Conservation (phyloP, 2,888 invertebrate species). For the Chrysotoxum bicinctum region DNA sequence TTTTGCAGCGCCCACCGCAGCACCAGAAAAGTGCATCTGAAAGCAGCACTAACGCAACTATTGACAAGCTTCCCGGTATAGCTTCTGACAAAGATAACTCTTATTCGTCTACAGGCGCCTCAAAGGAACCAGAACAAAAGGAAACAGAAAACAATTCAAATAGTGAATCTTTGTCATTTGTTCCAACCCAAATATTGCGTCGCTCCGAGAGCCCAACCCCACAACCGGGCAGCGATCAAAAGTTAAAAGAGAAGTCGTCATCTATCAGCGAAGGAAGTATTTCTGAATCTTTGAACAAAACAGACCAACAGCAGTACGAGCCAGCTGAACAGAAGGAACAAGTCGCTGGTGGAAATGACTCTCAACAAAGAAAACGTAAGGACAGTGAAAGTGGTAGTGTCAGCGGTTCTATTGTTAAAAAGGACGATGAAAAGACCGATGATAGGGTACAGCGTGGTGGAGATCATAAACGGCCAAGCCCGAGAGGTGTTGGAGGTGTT, state of each 20-base stretch:
- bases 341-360: constrained; percentile 12
- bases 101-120: constrained; percentile 33
- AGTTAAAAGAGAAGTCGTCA: constrained; percentile 35
- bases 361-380: constrained; percentile 59
- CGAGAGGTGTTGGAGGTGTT: constrained; percentile 82
- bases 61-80: constrained; percentile 38
- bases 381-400: constrained; percentile 67
- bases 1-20: constrained; percentile 80
- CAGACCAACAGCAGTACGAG: constrained; percentile 73
- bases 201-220: constrained; percentile 77
- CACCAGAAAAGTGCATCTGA: constrained; percentile 78
- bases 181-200: constrained; percentile 80
- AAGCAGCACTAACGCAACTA: constrained; percentile 72
- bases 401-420: constrained; percentile 41
- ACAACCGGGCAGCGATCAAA: constrained; percentile 27
- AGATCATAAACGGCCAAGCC: constrained; percentile 77
- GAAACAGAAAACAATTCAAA: constrained; percentile 36
- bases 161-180: constrained; percentile 66
- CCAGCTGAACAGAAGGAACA: constrained; percentile 51
- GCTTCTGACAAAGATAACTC: constrained; percentile 61
- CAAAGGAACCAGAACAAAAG: constrained; percentile 53
- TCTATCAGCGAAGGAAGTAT: constrained; percentile 32
- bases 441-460: constrained; percentile 70
- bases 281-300: constrained; percentile 47
- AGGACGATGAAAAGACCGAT: constrained; percentile 51